These are phyloP conservation scores for Platorchestia sp. DNA, from an alignment of 1,140 invertebrate species.

Conservation along the genomic window DNA sequence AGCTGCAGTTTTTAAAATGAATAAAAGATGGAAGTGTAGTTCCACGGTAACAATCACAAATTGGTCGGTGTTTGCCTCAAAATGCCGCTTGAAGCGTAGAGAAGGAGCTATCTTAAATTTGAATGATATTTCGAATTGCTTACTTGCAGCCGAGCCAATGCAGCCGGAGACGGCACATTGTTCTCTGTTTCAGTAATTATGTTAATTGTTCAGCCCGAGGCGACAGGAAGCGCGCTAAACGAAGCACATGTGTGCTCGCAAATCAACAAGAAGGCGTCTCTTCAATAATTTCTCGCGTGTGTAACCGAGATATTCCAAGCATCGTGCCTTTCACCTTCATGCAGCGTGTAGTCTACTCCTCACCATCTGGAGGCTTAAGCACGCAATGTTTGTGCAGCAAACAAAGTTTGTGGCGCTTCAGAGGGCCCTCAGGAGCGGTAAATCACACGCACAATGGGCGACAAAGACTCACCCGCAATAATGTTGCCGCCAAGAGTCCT, in stretches of 20 bases:
- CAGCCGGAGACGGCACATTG: background rate
- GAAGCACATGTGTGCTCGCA: background rate
- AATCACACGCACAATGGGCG: background rate
- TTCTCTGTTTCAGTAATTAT: background rate
- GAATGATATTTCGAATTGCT: background rate
- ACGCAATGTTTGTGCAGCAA: background rate
- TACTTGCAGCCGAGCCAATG: background rate
- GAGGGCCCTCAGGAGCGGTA: background rate
- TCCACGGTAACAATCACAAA: background rate
- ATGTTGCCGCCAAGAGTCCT: constrained; percentile 37
- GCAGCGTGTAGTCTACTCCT: background rate
- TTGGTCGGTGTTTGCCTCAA: background rate
- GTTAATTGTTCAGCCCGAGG: too few species aligned
- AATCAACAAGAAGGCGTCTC: background rate
- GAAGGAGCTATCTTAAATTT: background rate
- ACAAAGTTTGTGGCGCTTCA: background rate
- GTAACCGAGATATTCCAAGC: background rate
- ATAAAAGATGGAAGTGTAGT: background rate
- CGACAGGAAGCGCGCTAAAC: too few species aligned
- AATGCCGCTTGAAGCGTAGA: background rate
- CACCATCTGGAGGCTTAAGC: background rate
- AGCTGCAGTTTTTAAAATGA: background rate
- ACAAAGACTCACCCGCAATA: constrained; percentile 23
- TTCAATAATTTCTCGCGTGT: background rate
- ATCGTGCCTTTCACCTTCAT: background rate